Conservation (phyloP, 2,888 invertebrate species). For the Drosophila bunnanda region DNA sequence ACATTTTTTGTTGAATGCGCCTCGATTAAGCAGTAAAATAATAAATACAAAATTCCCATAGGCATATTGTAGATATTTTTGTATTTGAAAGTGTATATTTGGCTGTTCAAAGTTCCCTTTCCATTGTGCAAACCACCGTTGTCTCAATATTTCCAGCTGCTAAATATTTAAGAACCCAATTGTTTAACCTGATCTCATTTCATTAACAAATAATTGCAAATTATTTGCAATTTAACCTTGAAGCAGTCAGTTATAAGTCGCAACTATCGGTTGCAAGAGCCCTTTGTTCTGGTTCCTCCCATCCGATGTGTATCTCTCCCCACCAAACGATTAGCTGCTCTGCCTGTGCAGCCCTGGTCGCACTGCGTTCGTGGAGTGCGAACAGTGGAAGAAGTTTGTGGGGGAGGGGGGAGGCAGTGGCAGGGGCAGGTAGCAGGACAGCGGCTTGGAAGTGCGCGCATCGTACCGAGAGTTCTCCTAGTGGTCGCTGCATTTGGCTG, state of each 20-base stretch:
- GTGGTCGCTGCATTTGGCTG: slow-evolving; percentile 36
- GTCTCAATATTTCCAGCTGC: too few species aligned
- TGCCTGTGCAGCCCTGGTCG: slow-evolving; percentile 28
- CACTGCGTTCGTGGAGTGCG: slow-evolving; percentile 26
- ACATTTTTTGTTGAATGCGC: too few species aligned
- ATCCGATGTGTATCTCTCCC: slow-evolving; percentile 13
- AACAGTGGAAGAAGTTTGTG: slow-evolving; percentile 5
- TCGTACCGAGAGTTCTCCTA: slow-evolving; percentile 35
- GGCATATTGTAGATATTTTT: too few species aligned
- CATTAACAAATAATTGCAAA: too few species aligned
- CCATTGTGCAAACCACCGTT: too few species aligned
- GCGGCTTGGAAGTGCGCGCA: slow-evolving; percentile 47
- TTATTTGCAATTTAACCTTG: too few species aligned
- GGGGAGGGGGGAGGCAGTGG: slow-evolving; percentile 12
- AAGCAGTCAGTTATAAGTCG: neutral
- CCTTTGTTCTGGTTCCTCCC: slow-evolving; percentile 30
- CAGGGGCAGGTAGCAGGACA: slow-evolving; percentile 41
- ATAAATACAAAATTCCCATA: too few species aligned
- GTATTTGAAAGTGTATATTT: too few species aligned
- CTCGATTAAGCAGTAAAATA: too few species aligned
- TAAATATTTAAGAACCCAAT: too few species aligned
- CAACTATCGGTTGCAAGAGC: neutral
- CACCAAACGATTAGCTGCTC: slow-evolving; percentile 26
- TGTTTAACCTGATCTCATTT: too few species aligned
- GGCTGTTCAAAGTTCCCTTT: too few species aligned